Percentiles rank a stretch among this genome's conserved stretches.
Evolutionary conservation across 1,140 invertebrate genomes (phyloP).

Genomic region (Liolophura sinensis): DNA sequence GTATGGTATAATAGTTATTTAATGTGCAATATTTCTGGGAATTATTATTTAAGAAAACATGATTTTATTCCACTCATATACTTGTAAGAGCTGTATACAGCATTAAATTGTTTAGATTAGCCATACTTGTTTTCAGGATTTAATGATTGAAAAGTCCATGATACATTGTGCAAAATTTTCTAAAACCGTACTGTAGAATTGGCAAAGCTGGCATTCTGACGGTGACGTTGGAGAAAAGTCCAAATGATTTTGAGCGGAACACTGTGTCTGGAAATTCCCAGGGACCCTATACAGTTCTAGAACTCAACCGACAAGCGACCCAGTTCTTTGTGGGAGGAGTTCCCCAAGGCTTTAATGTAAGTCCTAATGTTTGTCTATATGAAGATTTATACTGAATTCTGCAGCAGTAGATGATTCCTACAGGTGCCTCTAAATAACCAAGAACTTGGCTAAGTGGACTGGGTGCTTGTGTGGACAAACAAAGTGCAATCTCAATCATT

Average conservation of each 20-base stretch:
- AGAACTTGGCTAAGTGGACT: no score
- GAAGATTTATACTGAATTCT: no score
- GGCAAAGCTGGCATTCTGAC: conserved; percentile 76
- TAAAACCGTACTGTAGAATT: conserved; percentile 62
- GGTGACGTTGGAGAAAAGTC: conserved; percentile 70
- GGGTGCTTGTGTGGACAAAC: conserved; percentile 20
- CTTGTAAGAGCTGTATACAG: no score
- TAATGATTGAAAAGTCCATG: no score
- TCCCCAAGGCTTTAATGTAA: conserved; percentile 61
- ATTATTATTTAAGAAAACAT: no score
- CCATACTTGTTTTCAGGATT: no score
- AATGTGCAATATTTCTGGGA: no score
- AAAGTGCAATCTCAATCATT: conserved; percentile 16
- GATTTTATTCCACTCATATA: no score
- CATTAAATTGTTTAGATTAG: no score
- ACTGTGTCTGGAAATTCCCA: conserved; percentile 51
- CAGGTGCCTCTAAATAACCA: no score
- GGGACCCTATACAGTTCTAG: conserved; percentile 43
- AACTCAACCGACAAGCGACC: conserved; percentile 57
- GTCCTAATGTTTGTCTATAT: conserved; percentile 57
- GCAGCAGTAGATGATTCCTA: no score
- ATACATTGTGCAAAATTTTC: neutral
- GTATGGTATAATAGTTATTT: no score
- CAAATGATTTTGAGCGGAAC: conserved; percentile 36
- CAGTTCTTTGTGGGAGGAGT: conserved; percentile 91